Evolutionary conservation across 2,113 vertebrate genomes (phyloP), one percentile per base, ranked within the genome.

Genomic region (Brienomyrus brachyistius): DNA sequence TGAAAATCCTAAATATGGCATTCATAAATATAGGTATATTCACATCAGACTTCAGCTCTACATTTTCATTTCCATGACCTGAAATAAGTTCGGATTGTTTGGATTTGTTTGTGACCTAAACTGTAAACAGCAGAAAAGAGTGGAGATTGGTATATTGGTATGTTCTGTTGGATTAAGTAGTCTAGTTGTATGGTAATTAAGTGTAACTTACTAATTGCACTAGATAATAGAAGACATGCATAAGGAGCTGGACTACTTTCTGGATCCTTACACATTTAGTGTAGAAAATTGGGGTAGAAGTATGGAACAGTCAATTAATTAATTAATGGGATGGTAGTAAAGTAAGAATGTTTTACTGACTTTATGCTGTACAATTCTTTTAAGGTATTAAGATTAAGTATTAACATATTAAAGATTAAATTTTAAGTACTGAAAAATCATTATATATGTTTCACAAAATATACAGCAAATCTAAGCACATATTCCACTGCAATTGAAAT

Each of bases 121-220:
- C 31, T 15, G 11, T 35, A 35, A 35, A 35, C 27, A 35, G 0
- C 74, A 0, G 87, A 91, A 93, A 94, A 95, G 93, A 95, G 95
- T 95, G 93, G 94, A 93, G 92, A 93, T 40, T 40, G 40, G 40
- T 40, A 40, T 2, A 2, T 40, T 40, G 1, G 93, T 94, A 94
- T 95, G 94, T 95, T 94, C 95, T 91, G 92, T 90, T 93, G 93
- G 94, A 95, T 94, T 93, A 93, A 94, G 93, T 93, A 94, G 92
- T 93, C 94, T 94, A 92, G 91, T 93, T 95, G 95, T 94, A 92
- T 94, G 93, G 94, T 94, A 95, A 96, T 95, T 95, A 95, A 92
- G 93, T 90, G 92, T 94, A 93, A 94, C 95, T 95, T 93, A 93
- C 92, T 95, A 95, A 95, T 95, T 96, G 93, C 91, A 93, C 92